phyloP scores from a whole-genome alignment of 2,888 invertebrate genomes.

The Argyresthia goedartella region DNA sequence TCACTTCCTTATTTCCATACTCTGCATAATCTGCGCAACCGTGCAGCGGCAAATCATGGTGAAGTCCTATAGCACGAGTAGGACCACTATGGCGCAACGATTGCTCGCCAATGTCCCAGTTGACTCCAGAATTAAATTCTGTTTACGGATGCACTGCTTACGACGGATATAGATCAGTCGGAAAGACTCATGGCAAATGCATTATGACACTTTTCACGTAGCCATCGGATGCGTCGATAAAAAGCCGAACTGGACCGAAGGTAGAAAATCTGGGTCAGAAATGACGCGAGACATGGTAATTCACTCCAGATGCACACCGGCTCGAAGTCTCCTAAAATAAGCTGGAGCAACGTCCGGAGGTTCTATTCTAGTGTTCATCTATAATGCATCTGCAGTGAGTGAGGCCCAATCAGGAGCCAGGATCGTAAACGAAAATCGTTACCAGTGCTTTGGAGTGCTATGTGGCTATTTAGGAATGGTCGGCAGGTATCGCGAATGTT shows the following conservation, averaged over 20 bases:
- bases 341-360: conserved; percentile 17
- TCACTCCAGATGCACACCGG: conserved; percentile 27
- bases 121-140: conserved; percentile 22
- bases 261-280: neutral
- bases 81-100: conserved; percentile 16
- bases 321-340: conserved; percentile 44
- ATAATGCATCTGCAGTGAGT: conserved; percentile 40
- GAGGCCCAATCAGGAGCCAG: conserved; percentile 38
- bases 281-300: conserved; percentile 4
- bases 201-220: no score
- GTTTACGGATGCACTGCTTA: conserved; percentile 16
- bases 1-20: conserved; percentile 33
- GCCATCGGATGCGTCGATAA: no score
- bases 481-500: no score
- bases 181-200: neutral
- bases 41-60: conserved; percentile 12
- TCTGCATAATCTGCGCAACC: conserved; percentile 33
- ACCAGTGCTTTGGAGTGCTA: conserved; percentile 12
- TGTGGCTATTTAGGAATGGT: conserved; percentile 3
- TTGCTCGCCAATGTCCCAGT: conserved; percentile 20
- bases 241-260: no score
- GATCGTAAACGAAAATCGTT: conserved; percentile 56
- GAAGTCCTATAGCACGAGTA: conserved; percentile 16
- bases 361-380: conserved; percentile 60
- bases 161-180: neutral